A percentile compares a stretch with the other conserved stretches of the same genome.
phyloP scores from a whole-genome alignment of 2,888 invertebrate genomes.

The Tribolium freemani region DNA sequence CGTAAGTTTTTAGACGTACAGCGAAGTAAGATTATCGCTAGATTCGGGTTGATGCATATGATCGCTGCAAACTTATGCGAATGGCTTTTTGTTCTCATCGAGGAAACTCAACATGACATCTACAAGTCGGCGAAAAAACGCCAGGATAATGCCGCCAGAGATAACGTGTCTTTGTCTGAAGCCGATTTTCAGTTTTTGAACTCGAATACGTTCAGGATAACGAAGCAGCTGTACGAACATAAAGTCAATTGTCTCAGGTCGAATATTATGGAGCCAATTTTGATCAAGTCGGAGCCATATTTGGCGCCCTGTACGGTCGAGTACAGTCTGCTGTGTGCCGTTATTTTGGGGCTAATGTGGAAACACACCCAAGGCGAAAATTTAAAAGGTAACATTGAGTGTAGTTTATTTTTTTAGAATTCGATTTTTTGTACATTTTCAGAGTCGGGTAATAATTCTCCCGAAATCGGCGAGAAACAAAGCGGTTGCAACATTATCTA shows the following conservation, averaged over 20 bases:
- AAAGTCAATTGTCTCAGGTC: constrained; percentile 51
- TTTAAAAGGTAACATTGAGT: not conserved
- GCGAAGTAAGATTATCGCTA: constrained; percentile 76
- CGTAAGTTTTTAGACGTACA: constrained; percentile 47
- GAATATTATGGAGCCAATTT: constrained; percentile 53
- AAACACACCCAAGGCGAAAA: constrained; percentile 74
- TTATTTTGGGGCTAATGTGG: constrained; percentile 92
- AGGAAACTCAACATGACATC: constrained; percentile 90
- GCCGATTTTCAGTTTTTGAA: constrained; percentile 50
- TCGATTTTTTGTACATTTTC: not conserved
- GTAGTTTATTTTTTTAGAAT: not conserved
- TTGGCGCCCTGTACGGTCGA: constrained; percentile 92
- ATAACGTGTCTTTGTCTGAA: constrained; percentile 44
- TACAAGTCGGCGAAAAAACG: constrained; percentile 70
- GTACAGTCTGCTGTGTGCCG: constrained; percentile 92
- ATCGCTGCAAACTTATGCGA: constrained; percentile 93
- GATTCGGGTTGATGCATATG: constrained; percentile 95
- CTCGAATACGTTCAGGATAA: constrained; percentile 51
- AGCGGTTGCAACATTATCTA: constrained; percentile 56
- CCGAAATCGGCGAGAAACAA: constrained; percentile 52
- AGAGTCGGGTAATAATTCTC: constrained; percentile 28
- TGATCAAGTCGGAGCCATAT: constrained; percentile 70
- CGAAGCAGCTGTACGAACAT: constrained; percentile 50
- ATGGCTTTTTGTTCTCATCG: constrained; percentile 89
- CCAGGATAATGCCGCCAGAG: constrained; percentile 41